Evolutionary conservation across 2,888 invertebrate species (phyloP), one percentile per base, ranked within the genome.

Genomic region (Villa cingulata): DNA sequence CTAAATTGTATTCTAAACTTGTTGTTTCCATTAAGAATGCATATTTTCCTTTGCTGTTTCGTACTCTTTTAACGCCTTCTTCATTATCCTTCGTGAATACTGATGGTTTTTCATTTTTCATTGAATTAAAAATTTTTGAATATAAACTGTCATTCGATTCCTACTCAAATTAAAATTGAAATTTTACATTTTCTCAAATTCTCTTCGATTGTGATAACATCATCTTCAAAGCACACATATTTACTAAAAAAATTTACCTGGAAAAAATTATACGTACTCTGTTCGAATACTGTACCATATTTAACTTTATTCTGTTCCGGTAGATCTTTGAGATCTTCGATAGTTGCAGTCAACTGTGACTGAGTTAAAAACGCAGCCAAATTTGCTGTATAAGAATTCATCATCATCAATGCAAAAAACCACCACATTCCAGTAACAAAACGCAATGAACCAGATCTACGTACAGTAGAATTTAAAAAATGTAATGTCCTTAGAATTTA

Each of bases 11-110:
- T 65, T 96, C 92, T 57, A 97, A 82, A 20, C 86, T 83, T 1
- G 92, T 85, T 32, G 92, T 94, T 72, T 97, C 97, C 89, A 96
- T 94, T 51, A 98, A 78, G 64, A 89, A 97, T 3, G 94, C 96
- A 66, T 88, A 97, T 53, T 74, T 79, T 29, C 82, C 81, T 61
- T 81, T 80, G 45, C 77, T 81, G 60, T 75, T 78, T 36, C 76
- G 62, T 0, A 95, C 94, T 41, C 87, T 74, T 19, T 85, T 81
- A 2, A 87, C 83, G 1, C 95, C 96, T 59, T 91, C 89, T 1
- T 77, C 75, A 60, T 91, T 94, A 58, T 72, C 77, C 36, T 71
- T 72, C 3, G 82, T 81, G 61, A 94, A 91, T 2, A 89, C 87
- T 1, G 80, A 77, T 0, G 91, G 91, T 46, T 79, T 78, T 1